A percentile compares a stretch with the other conserved stretches of the same genome.
Evolutionary conservation across 2,888 invertebrate species (phyloP).

Genomic region (Drosophila peninsularis): DNA sequence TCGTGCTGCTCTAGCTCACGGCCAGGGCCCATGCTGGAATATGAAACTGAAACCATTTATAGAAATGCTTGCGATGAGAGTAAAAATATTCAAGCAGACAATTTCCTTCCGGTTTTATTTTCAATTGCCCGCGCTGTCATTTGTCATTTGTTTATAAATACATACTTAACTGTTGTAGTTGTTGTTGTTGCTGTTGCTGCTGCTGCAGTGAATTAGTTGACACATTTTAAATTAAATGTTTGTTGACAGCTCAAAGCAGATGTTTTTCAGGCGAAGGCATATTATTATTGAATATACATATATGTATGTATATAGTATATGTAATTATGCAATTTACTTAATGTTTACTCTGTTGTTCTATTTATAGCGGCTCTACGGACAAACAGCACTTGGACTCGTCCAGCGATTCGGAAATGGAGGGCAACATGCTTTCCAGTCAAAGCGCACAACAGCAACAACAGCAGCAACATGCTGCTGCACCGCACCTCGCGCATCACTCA

Average conservation of each 20-base stretch:
- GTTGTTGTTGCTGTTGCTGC: constrained; percentile 21
- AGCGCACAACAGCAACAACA: constrained; percentile 69
- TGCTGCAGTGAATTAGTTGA: constrained; percentile 69
- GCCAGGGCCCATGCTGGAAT: constrained; percentile 16
- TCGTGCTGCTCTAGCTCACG: constrained; percentile 44
- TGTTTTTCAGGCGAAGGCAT: constrained; percentile 28
- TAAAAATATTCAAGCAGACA: constrained; percentile 63
- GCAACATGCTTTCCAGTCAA: constrained; percentile 83
- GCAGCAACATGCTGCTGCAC: constrained; percentile 20
- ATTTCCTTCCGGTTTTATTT: constrained; percentile 79
- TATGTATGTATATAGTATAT: not conserved
- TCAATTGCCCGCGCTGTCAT: constrained; percentile 68
- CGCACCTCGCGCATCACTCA: constrained; percentile 65
- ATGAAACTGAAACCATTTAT: constrained; percentile 75
- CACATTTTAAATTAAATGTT: constrained; percentile 71
- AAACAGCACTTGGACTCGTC: constrained; percentile 85
- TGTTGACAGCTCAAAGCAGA: constrained; percentile 59
- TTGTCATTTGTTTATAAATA: constrained; percentile 77
- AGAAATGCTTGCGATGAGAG: constrained; percentile 54
- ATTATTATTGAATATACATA: not conserved
- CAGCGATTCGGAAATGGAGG: constrained; percentile 85
- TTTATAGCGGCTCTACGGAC: constrained; percentile 84
- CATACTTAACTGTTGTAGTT: constrained; percentile 35
- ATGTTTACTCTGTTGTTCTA: not conserved
- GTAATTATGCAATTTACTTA: not conserved